phyloP scores from a whole-genome alignment of 1,140 invertebrate genomes.

The Platorchestia sp. region DNA sequence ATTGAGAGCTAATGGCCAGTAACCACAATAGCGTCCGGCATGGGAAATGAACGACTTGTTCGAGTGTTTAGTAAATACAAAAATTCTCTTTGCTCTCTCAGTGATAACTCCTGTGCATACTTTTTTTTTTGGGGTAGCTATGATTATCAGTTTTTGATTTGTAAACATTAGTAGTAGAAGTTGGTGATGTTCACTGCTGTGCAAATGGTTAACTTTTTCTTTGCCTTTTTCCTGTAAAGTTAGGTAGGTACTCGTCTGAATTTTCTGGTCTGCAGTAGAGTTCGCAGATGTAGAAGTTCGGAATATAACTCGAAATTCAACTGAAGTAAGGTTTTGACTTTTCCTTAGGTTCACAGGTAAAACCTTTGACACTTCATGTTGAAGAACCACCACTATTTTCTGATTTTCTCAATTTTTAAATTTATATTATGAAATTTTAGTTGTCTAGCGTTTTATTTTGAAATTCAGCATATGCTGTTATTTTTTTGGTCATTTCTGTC shows the following conservation, averaged over 20 bases:
- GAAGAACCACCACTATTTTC: neutral
- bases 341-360: neutral
- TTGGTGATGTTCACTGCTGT: too few relatives aligned
- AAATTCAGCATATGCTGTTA: too few relatives aligned
- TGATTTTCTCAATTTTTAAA: neutral
- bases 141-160: too few relatives aligned
- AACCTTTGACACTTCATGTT: neutral
- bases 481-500: too few relatives aligned
- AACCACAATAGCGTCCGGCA: neutral
- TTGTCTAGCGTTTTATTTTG: too few relatives aligned
- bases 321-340: neutral
- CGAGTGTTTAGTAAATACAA: neutral
- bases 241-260: too few relatives aligned
- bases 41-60: neutral
- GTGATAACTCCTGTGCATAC: neutral
- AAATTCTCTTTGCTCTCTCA: neutral
- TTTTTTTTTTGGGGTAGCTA: neutral
- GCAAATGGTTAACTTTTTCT: too few relatives aligned
- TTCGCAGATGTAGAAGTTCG: too few relatives aligned
- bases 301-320: neutral
- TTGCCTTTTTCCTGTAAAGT: too few relatives aligned
- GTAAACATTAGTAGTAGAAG: too few relatives aligned
- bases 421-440: neutral
- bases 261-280: too few relatives aligned
- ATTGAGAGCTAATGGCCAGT: neutral